Evolutionary conservation across 2,888 invertebrate species (phyloP), one percentile per base, ranked within the genome.

Genomic region (Anthophora plumipes): DNA sequence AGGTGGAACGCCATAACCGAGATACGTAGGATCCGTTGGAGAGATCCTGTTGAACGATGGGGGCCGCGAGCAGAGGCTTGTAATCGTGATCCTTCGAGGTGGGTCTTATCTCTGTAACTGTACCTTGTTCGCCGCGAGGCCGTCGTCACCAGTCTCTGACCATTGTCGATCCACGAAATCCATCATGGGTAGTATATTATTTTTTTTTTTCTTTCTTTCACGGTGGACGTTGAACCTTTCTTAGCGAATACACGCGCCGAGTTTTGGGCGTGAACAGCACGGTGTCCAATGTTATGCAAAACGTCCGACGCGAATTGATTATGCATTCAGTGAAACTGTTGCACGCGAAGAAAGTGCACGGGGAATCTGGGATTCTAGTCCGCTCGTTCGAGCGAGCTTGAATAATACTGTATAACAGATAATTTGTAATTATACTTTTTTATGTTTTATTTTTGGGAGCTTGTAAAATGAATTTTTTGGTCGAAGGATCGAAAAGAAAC

Each of bases 31-130:
- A 83, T 86, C 81, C 86, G 82, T 73, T 71, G 86, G 68, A 82
- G 68, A 82, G 84, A 85, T 86, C 77, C 82, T 80, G 86, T 78
- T 84, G 86, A 84, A 82, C 84, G 84, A 86, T 78, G 85, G 73
- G 46, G 80, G 76, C 81, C 83, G 31, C 31, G 31, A 31, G 57
- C 37, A 1, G 11, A 76, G 61, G 78, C 68, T 77, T 77, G 83
- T 76, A 83, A 83, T 85, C 85, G 78, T 80, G 87, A 87, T 87
- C 82, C 87, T 85, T 80, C 82, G 85, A 76, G 87, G 74, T 74
- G 85, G 69, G 79, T 83, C 81, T 87, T 87, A 87, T 87, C 85
- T 82, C 77, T 69, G 43, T 85, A 87, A 86, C 86, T 87, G 85
- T 87, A 86, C 82, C 70, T 77, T 20, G 77, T 79, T 63, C 77